Base-by-base conservation (phyloP, 2,797 vertebrate species). In the Acipenser transmontanus region DNA sequence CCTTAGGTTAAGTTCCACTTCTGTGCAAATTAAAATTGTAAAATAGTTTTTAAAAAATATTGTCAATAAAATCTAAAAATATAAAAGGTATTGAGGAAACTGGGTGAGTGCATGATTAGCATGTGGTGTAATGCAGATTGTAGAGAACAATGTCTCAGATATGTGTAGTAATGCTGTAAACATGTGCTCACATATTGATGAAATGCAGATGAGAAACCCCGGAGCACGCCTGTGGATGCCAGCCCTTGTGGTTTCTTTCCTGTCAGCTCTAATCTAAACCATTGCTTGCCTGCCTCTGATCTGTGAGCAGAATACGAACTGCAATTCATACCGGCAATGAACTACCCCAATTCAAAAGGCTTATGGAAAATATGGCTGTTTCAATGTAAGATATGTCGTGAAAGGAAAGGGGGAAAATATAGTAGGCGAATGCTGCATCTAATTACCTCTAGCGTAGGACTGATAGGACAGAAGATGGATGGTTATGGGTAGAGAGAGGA, bases 191-290 rank as follows among this genome's bases (percentile, higher is more conserved):
- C 79, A 85, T 88, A 84, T 68, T 7, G 82, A 85, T 83, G 85
- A 87, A 87, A 88, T 86, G 79, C 79, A 88, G 82, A 88, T 88
- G 82, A 84, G 84, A 80, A 79, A 73, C 83, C 85, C 85, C 82
- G 82, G 82, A 88, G 87, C 83, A 81, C 86, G 80, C 84, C 84
- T 84, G 86, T 79, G 87, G 83, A 86, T 83, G 77, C 81, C 78
- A 82, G 85, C 85, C 80, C 80, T 79, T 63, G 57, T 72, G 69
- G 82, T 80, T 88, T 86, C 76, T 82, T 86, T 83, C 85, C 82
- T 86, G 84, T 87, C 88, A 87, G 77, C 75, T 88, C 81, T 83
- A 87, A 89, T 89, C 82, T 85, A 80, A 82, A 88, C 60, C 80
- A 70, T 49, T 73, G 70, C 65, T 72, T 48, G 66, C 65, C 47